Base-by-base conservation (phyloP, 1,140 invertebrate species). In the Hyposmocoma kahamanoa region DNA sequence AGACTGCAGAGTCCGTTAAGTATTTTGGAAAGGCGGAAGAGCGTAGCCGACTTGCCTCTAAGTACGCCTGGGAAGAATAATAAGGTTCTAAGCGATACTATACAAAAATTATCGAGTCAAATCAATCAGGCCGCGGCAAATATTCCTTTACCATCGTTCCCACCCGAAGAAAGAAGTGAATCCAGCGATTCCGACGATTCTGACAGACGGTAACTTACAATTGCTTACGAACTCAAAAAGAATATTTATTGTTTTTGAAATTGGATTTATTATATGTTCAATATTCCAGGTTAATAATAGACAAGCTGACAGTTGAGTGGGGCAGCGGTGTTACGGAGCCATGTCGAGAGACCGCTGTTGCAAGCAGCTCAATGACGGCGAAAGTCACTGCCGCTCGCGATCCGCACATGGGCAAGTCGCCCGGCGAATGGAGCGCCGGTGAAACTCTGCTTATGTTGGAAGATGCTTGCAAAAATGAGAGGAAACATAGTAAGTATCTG, bases 141-240 rank as follows among this genome's bases (percentile, higher is more conserved):
- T 3, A 32, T 63, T 1, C 72, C 81, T 1, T 42, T 82, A 44
- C 74, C 78, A 1, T 62, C 75, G 0, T 85, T 83, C 56, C 71
- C 69, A 13, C 22, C 72, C 6, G 82, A 74, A 54, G 77, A 87
- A 49, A 66, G 85, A 76, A 68, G 84, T 76, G 57, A 88, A 65
- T 63, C 87, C 22, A 87, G 84, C 1, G 92, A 94, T 55, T 93
- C 91, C 50, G 93, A 91, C 47, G 93, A 94, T 68, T 93, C 91
- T 0, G 92, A 93, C 63, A 87, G 90, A 53, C 87, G 91, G 58
- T 87, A 91, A 20, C 84, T 90, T 41, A n/a, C n/a, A n/a, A n/a
- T n/a, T 34, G 42, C 24, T 6, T 6, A 26, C 24, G 11, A 26
- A 26, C 11, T 26, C 5, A 5, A 26, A 26, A 26, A 26, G 24